Evolutionary conservation across 2,797 vertebrate genomes (phyloP).

Genomic region (Microctenopoma stevenorrisi): DNA sequence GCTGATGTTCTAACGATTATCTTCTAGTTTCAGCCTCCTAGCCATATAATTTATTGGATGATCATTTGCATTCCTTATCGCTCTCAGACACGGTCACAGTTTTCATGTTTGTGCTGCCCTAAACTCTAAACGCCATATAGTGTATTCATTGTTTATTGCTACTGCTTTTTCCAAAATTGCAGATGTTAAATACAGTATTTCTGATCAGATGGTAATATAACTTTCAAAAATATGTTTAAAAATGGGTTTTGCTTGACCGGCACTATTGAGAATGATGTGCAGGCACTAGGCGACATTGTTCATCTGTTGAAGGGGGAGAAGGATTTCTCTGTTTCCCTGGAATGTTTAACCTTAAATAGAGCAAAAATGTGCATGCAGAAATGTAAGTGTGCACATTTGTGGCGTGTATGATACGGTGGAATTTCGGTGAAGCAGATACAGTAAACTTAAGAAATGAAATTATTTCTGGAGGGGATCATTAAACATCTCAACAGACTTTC

Average conservation of each 20-base stretch:
- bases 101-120: conserved; percentile 1
- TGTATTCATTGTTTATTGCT: conserved; percentile 3
- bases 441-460: conserved; percentile 1
- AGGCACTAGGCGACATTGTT: not conserved
- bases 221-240: not conserved
- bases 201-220: not conserved
- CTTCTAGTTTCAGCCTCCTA: conserved; percentile 4
- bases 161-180: not conserved
- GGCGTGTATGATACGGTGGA: not conserved
- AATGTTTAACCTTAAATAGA: too few species aligned
- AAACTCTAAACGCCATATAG: conserved; percentile 8
- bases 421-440: not conserved
- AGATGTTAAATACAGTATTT: not conserved
- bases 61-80: conserved; percentile 21
- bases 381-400: not conserved
- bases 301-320: too few species aligned
- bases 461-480: not conserved
- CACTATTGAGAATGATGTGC: not conserved
- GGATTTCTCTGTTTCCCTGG: too few species aligned
- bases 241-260: not conserved
- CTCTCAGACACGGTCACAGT: conserved; percentile 4
- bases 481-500: not conserved
- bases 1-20: conserved; percentile 20
- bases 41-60: conserved; percentile 11
- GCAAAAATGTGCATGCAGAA: not conserved